These are phyloP conservation scores for Cladopsammia gracilis DNA, from an alignment of 64 coral and sea anemone species.

Conservation along the genomic window DNA sequence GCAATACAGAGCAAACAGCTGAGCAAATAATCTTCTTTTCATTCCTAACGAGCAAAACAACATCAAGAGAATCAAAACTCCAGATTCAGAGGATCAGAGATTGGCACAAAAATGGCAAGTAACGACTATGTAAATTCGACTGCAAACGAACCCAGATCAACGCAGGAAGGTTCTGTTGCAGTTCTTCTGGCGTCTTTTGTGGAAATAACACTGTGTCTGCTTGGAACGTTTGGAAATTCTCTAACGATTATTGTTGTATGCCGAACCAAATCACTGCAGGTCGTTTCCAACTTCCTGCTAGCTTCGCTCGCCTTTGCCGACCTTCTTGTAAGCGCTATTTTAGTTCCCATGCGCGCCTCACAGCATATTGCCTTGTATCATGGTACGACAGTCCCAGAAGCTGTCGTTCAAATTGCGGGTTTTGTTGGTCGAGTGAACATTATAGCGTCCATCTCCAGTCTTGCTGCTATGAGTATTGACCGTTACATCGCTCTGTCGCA, in stretches of 20 bases:
- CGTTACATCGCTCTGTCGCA: constrained; percentile 77
- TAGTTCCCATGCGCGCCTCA: constrained; percentile 89
- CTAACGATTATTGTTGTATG: constrained; percentile 76
- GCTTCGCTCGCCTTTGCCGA: constrained; percentile 84
- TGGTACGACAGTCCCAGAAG: constrained; percentile 1
- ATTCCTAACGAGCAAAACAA: too few species aligned
- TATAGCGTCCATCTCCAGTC: constrained; percentile 86
- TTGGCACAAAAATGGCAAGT: neutral
- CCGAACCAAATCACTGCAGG: constrained; percentile 70
- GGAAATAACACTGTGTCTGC: constrained; percentile 66
- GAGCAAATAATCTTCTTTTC: too few species aligned
- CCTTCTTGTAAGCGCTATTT: constrained; percentile 66
- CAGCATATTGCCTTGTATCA: constrained; percentile 75
- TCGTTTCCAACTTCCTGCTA: constrained; percentile 82
- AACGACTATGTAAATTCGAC: neutral
- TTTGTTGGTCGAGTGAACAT: constrained; percentile 93
- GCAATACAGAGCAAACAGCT: too few species aligned
- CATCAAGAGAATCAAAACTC: too few species aligned
- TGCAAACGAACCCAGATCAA: neutral
- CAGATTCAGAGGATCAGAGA: neutral
- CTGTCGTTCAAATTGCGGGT: constrained; percentile 73
- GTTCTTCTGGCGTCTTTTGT: constrained; percentile 76
- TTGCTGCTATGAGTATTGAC: constrained; percentile 88
- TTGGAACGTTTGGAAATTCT: constrained; percentile 75
- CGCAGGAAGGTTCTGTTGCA: neutral